Evolutionary conservation across 2,888 invertebrate genomes (phyloP).

Genomic region (Silvanus unidentatus): DNA sequence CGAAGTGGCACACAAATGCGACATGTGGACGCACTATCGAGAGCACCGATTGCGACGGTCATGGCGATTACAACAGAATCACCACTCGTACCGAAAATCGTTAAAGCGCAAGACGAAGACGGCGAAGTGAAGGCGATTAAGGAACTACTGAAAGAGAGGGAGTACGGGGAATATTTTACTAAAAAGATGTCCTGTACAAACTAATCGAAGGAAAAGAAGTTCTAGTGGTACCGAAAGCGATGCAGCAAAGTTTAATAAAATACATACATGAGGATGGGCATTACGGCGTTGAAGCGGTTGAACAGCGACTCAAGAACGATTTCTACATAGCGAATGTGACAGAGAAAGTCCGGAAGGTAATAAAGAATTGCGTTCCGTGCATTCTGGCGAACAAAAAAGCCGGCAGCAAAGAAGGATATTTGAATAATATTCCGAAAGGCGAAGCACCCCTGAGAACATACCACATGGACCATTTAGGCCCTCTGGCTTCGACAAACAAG

Average conservation of each 20-base stretch:
- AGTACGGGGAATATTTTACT: constrained; percentile 20
- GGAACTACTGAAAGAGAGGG: constrained; percentile 17
- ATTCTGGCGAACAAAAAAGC: constrained; percentile 27
- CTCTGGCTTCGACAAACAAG: constrained; percentile 29
- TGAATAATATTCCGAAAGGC: constrained; percentile 30
- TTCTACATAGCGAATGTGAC: constrained; percentile 20
- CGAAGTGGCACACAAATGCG: no score
- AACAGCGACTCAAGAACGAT: constrained; percentile 17
- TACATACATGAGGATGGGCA: constrained; percentile 36
- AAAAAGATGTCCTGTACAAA: constrained; percentile 26
- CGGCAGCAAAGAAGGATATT: constrained; percentile 30
- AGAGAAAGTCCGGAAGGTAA: constrained; percentile 18
- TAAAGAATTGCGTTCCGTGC: constrained; percentile 25
- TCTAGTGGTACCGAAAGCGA: constrained; percentile 30
- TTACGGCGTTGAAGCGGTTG: constrained; percentile 26
- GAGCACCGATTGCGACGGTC: no score
- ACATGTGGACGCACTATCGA: no score
- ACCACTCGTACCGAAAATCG: constrained; percentile 5
- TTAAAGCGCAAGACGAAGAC: constrained; percentile 19
- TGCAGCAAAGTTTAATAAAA: constrained; percentile 37
- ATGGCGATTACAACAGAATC: no score
- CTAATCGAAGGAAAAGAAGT: constrained; percentile 17
- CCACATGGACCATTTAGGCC: constrained; percentile 34
- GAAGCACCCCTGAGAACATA: constrained; percentile 28
- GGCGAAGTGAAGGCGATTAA: constrained; percentile 20